These are phyloP conservation scores for Sakesphorus luctuosus DNA, from an alignment of 2,113 vertebrate species.

Conservation along the genomic window DNA sequence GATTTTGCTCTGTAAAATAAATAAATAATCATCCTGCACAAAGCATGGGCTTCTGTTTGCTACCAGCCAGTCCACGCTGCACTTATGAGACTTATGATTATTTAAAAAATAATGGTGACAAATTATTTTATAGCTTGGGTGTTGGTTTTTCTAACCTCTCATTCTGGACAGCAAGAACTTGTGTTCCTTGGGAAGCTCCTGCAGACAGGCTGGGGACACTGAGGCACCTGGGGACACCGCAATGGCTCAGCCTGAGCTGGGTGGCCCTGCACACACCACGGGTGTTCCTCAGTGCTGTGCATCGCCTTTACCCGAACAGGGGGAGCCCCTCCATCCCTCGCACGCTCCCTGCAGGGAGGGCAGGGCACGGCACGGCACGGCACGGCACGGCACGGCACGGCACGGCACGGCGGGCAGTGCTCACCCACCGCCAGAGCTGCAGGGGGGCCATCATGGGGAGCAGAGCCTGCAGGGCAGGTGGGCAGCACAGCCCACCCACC, in stretches of 20 bases:
- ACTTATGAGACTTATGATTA: not conserved
- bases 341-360: too few relatives aligned
- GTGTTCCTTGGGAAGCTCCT: not conserved
- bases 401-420: too few relatives aligned
- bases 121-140: not conserved
- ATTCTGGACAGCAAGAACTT: not conserved
- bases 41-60: not conserved
- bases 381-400: too few relatives aligned
- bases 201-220: not conserved
- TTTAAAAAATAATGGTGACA: not conserved
- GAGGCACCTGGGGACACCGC: not conserved
- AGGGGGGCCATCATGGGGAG: too few relatives aligned
- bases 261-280: too few relatives aligned
- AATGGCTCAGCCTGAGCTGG: rapidly evolving
- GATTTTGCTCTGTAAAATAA: conserved; percentile 38
- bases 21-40: conserved; percentile 16
- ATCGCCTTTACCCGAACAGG: too few relatives aligned
- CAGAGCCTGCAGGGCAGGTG: too few relatives aligned
- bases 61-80: not conserved
- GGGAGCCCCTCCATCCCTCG: too few relatives aligned
- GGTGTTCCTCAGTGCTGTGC: not conserved
- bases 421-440: too few relatives aligned
- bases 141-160: not conserved
- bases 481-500: too few relatives aligned
- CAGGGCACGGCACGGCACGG: too few relatives aligned